Base-by-base conservation (phyloP, 1,140 invertebrate species). In the Wasmannia auropunctata region DNA sequence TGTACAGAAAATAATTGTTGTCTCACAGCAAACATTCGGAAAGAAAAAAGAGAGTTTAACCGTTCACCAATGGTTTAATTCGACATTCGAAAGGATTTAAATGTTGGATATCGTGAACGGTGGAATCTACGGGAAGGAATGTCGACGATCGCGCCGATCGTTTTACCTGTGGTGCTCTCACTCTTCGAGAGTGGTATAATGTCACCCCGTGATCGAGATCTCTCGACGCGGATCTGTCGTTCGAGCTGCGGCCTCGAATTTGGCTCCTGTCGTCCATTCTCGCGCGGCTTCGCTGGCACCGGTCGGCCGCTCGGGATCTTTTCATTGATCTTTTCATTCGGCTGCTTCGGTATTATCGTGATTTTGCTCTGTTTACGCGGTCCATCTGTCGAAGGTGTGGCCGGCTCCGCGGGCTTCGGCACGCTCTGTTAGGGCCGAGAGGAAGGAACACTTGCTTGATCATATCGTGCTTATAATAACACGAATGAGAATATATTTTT, bases 351-450 rank as follows among this genome's bases (percentile, higher is more conserved):
- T 77, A 95, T 93, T 90, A 95, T 95, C 54, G 93, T 95, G 86
- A 95, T 94, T 93, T 96, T 96, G 87, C 94, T 96, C 74, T 94
- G 94, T 87, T 95, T 95, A 6, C 94, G 91, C 0, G 89, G 76
- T 56, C 19, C 77, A 16, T 91, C 58, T 31, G 87, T 43, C 43
- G 88, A 49, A 54, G 93, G 87, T n/a, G 91, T 88, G n/a, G 91
- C 91, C 10, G 88, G 81, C 67, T 94, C 94, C 19, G 85, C 91
- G 3, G 94, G 88, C 75, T 95, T 94, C n/a, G 95, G 90, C 46
- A 94, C 94, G 87, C 93, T 95, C 94, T 95, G 56, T 56, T 83
- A 63, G 70, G n/a, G 91, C 10, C 34, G 2, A 76, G 5, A 49
- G 4, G 7, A 46, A 69, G 16, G 2, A 25, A 62, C 16, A 31